phyloP scores from a whole-genome alignment of 2,113 vertebrate species.

The Australoheros scitulus region DNA sequence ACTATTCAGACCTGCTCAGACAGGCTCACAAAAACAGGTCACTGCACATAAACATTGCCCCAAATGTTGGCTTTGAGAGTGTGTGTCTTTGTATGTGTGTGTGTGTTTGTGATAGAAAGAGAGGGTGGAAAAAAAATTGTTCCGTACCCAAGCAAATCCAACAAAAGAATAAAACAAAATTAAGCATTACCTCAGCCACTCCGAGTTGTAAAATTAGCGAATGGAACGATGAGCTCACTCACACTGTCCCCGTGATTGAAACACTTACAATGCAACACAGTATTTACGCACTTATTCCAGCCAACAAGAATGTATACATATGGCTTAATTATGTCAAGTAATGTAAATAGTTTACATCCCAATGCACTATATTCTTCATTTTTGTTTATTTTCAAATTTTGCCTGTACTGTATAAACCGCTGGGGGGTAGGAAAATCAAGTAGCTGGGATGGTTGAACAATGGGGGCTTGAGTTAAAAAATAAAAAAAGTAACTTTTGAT shows the following conservation, averaged over 20 bases:
- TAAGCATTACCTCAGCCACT: slow-evolving; percentile 32
- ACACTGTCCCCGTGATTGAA: slow-evolving; percentile 9
- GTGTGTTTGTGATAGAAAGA: neutral
- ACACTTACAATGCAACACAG: neutral
- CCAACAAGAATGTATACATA: neutral
- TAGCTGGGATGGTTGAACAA: neutral
- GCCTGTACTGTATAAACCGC: neutral
- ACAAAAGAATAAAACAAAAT: slow-evolving; percentile 34
- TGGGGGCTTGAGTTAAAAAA: neutral
- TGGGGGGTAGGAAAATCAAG: neutral
- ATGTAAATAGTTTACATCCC: neutral
- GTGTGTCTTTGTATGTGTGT: slow-evolving; percentile 8
- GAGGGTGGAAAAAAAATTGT: neutral
- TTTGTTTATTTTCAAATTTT: neutral
- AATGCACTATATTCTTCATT: neutral
- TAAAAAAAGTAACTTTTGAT: neutral
- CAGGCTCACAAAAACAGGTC: slow-evolving; percentile 47
- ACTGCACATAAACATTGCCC: slow-evolving; percentile 35
- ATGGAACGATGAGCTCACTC: slow-evolving; percentile 67
- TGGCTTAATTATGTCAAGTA: neutral
- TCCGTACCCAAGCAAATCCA: neutral
- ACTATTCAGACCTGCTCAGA: slow-evolving; percentile 39
- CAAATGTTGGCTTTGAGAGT: slow-evolving; percentile 7
- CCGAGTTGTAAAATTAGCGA: slow-evolving; percentile 48
- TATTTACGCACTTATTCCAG: neutral